Evolutionary conservation across 92 coral and sea anemone genomes (phyloP), one percentile per base, ranked within the genome.

Genomic region (Heteractis magnifica): DNA sequence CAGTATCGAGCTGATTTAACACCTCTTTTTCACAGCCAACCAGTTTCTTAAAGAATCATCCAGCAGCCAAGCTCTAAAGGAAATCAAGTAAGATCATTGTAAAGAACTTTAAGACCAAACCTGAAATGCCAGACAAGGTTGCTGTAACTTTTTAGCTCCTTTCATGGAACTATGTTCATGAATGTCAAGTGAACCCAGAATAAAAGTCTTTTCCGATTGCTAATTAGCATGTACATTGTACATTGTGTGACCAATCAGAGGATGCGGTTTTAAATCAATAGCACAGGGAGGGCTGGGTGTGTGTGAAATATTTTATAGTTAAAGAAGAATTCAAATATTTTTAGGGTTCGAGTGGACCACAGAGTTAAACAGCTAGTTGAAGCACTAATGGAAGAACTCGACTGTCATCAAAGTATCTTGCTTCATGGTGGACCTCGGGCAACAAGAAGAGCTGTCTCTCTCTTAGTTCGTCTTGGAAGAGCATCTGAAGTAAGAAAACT

Each of bases 401-500:
- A 94, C 49, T 91, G 94, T 53, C 93, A 94, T 58, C 98, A 94
- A 80, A 95, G 98, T 81, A 93, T 93, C 73, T 80, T 95, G 50
- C 88, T 95, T 16, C 95, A 93, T 56, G 98, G 97, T 70, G 98
- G 98, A 49, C 98, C 98, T 51, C 92, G 97, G 12, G 95, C 98
- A 50, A 95, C 95, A 52, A 84, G 98, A 82, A 86, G 95, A 65
- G 94, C 95, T 9, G 98, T 95, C 76, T 88, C 97, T 19, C 86
- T 95, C 77, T 79, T 95, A 77, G 94, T 94, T 73, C 89, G 93
- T 78, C 94, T 95, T 75, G 98, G 98, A 48, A 88, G 93, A 83
- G 98, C 98, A 16, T 84, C 97, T 26, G 94, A 95, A 90, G 98
- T 95, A 82, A 51, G 52, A 20, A 9, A 5, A 20, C 6, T 34